phyloP scores from a whole-genome alignment of 2,888 invertebrate species.

The Acanthacorydalis orientalis region DNA sequence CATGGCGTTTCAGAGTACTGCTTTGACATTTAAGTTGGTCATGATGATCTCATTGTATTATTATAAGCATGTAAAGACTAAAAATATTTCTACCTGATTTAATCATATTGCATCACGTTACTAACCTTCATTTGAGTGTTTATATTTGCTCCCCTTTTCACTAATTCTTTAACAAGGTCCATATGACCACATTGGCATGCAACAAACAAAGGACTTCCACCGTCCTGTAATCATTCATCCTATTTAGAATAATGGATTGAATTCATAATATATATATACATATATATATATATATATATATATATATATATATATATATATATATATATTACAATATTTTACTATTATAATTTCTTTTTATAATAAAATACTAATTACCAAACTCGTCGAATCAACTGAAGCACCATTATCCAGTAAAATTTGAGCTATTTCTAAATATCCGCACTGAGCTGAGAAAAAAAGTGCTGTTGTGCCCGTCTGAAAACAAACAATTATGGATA shows the following conservation, averaged over 20 bases:
- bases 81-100: background rate
- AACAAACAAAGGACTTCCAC: constrained; percentile 87
- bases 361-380: constrained; percentile 31
- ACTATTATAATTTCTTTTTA: no score
- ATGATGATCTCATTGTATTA: no score
- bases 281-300: background rate
- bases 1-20: no score
- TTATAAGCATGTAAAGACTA: no score
- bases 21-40: no score
- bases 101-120: background rate
- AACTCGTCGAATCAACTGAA: constrained; percentile 58
- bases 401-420: constrained; percentile 66
- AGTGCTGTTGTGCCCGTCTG: constrained; percentile 85
- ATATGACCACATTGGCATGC: constrained; percentile 84
- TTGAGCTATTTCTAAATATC: constrained; percentile 67
- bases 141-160: constrained; percentile 64
- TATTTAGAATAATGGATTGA: background rate
- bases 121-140: constrained; percentile 70
- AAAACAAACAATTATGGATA: constrained; percentile 5
- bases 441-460: constrained; percentile 89
- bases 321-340: background rate
- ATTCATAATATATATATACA: background rate
- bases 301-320: background rate
- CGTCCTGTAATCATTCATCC: constrained; percentile 46
- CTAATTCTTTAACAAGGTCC: constrained; percentile 69